Percentiles rank a stretch among this genome's conserved stretches.
Evolutionary conservation across 2,113 vertebrate genomes (phyloP).

Genomic region (Noturus placidus): DNA sequence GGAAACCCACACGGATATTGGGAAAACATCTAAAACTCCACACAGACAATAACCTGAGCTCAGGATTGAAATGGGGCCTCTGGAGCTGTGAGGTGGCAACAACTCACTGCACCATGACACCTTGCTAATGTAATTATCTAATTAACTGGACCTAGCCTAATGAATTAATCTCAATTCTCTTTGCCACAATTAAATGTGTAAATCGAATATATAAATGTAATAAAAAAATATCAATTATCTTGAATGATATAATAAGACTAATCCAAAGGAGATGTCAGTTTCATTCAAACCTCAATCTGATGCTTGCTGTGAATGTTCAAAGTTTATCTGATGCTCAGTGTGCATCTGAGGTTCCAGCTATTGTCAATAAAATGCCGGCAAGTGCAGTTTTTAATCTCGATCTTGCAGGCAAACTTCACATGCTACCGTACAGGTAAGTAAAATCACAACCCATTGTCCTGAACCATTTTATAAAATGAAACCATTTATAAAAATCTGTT

Average conservation of each 20-base stretch:
- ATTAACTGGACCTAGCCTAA: not conserved
- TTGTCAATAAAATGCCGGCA: not conserved
- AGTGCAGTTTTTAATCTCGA: not conserved
- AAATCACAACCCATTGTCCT: not conserved
- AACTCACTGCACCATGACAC: not conserved
- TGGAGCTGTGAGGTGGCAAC: not conserved
- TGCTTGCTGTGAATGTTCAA: not conserved
- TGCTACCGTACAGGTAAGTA: not conserved
- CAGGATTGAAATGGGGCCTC: too few relatives aligned
- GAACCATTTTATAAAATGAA: not conserved
- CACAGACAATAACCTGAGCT: too few relatives aligned
- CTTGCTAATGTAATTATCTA: not conserved
- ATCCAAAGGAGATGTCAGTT: not conserved
- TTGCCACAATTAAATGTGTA: too few relatives aligned
- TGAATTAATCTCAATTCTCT: not conserved
- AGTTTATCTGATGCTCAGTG: not conserved
- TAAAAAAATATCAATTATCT: too few relatives aligned
- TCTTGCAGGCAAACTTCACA: not conserved
- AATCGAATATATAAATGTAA: not conserved
- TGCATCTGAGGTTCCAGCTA: not conserved
- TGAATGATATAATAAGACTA: not conserved
- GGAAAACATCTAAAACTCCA: too few relatives aligned
- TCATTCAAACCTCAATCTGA: not conserved
- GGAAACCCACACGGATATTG: not conserved
- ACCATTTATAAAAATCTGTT: not conserved